These are phyloP conservation scores for Euzetes globulus DNA, from an alignment of 2,888 invertebrate genomes.

Conservation along the genomic window DNA sequence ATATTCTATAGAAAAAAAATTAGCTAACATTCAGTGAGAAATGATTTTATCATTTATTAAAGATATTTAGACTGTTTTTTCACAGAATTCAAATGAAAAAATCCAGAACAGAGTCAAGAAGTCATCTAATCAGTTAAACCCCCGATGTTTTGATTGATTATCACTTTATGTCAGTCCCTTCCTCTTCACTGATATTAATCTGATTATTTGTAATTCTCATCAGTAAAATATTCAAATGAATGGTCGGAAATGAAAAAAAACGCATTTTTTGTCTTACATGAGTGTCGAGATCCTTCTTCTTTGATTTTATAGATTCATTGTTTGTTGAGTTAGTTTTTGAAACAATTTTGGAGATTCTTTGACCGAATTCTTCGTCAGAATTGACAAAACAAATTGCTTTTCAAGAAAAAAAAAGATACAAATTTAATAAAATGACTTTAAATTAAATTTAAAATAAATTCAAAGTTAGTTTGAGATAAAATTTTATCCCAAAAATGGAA, in stretches of 20 bases:
- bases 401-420: background rate
- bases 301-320: background rate
- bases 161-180: background rate
- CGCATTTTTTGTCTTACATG: background rate
- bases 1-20: background rate
- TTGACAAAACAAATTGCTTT: background rate
- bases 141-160: constrained; percentile 2
- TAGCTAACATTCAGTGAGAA: background rate
- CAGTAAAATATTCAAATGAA: background rate
- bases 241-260: background rate
- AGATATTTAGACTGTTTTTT: too few species aligned
- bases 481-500: too few species aligned
- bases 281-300: constrained; percentile 5
- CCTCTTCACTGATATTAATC: too few species aligned
- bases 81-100: too few species aligned
- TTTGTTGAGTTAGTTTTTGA: background rate
- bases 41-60: too few species aligned
- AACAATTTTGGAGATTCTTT: background rate
- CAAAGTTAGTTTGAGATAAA: too few species aligned
- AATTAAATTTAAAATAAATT: background rate
- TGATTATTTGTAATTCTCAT: background rate
- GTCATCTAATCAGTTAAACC: background rate
- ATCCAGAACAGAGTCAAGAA: background rate
- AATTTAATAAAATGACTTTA: too few species aligned
- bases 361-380: constrained; percentile 7